Evolutionary conservation across 2,113 vertebrate genomes (phyloP), one percentile per base, ranked within the genome.

Genomic region (Irena cyanogastra): DNA sequence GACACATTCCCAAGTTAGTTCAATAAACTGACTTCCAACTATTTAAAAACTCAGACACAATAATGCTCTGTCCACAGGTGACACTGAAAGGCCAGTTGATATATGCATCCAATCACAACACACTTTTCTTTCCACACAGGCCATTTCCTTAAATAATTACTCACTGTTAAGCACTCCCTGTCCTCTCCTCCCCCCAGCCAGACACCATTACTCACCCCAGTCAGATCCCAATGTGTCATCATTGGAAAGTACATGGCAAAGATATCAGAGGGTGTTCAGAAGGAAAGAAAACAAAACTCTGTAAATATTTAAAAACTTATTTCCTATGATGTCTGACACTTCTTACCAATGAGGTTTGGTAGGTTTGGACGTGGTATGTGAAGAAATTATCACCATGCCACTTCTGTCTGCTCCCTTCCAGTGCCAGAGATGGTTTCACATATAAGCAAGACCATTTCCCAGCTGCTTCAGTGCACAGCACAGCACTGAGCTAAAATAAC

Each of bases 241-340:
- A 45, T n/a, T 95, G 96, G 94, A 97, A 96, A 97, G 93, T 97
- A 96, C 95, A 96, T 93, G 96, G 96, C 92, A 97, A 94, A 96
- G 88, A 95, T 96, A 96, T 83, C 90, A 93, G 76, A 91, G 90
- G 37, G 93, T 75, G 72, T 93, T 96, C 94, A 90, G 83, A 89
- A 88, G 57, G 60, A 93, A 96, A 94, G 92, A 94, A 96, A 97
- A 92, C 76, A 96, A 93, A 93, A 89, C 65, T 80, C 75, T 27
- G 56, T 95, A 92, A 96, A 92, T 81, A 94, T 78, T 93, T 90
- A 49, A 90, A 91, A 93, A 65, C 71, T n/a, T 87, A 90, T 33
- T 95, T 96, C 90, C 92, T 92, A 88, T 13, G 5, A 66, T 63
- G 90, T 91, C 93, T 95, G 83, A 91, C 39, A 19, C 83, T 77